Conservation (phyloP, 2,113 vertebrate species). For the Puma concolor region DNA sequence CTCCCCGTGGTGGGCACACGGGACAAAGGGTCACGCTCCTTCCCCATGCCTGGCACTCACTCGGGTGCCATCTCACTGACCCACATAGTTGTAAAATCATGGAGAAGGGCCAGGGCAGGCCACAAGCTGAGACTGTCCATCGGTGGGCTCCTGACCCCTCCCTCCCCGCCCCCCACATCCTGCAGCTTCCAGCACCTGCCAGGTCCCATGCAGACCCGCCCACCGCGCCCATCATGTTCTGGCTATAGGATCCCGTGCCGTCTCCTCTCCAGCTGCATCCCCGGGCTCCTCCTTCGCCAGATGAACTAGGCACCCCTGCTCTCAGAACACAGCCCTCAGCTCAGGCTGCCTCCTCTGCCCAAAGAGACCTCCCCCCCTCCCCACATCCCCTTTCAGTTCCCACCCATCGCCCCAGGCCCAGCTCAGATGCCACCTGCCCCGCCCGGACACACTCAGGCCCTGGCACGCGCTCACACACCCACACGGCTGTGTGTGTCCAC, state of each 20-base stretch:
- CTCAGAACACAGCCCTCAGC: neutral
- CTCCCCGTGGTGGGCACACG: rapidly evolving
- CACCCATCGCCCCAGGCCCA: neutral
- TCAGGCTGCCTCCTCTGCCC: neutral
- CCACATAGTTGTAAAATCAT: neutral
- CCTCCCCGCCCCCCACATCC: rapidly evolving
- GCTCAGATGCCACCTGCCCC: neutral
- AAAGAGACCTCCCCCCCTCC: neutral
- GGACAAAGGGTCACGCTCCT: neutral
- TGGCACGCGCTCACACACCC: neutral
- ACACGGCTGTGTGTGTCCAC: no score
- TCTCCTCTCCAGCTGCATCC: neutral
- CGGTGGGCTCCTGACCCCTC: neutral
- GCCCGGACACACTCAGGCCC: neutral
- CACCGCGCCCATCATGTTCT: neutral
- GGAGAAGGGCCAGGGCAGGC: neutral
- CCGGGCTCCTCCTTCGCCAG: neutral
- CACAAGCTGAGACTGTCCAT: neutral
- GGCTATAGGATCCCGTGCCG: neutral
- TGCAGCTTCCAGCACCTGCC: neutral
- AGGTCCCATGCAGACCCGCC: neutral
- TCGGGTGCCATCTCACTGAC: neutral
- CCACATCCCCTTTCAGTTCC: neutral
- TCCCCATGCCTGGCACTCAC: neutral
- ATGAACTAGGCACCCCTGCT: neutral